A percentile compares a stretch with the other conserved stretches of the same genome.
phyloP scores from a whole-genome alignment of 2,888 invertebrate genomes.

The Eupithecia insigniata region DNA sequence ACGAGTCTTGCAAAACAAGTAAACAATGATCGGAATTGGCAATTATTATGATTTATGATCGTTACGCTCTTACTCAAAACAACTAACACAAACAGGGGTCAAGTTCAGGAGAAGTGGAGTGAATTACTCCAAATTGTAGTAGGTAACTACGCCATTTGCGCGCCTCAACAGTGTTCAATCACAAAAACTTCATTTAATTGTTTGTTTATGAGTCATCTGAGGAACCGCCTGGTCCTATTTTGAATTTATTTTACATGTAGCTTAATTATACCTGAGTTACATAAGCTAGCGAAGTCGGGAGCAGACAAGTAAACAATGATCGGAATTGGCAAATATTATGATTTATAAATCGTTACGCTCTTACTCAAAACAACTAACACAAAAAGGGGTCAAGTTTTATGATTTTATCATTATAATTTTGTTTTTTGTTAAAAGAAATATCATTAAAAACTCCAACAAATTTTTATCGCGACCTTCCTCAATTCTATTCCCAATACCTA shows the following conservation, averaged over 20 bases:
- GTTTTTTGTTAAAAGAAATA: background rate
- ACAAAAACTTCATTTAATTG: background rate
- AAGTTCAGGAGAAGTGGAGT: slow-evolving; percentile 16
- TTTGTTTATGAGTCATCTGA: background rate
- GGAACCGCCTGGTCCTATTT: background rate
- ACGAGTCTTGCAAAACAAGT: slow-evolving; percentile 60
- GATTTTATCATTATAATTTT: background rate
- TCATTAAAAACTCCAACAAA: background rate
- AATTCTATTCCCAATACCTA: slow-evolving; percentile 4
- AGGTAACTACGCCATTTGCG: too few species aligned
- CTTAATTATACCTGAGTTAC: background rate
- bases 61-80: slow-evolving; percentile 15
- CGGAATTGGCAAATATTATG: slow-evolving; percentile 32
- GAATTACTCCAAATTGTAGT: slow-evolving; percentile 3
- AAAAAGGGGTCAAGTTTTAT: slow-evolving; percentile 7
- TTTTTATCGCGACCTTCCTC: slow-evolving; percentile 15
- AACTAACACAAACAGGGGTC: slow-evolving; percentile 2
- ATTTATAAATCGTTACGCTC: slow-evolving; percentile 21
- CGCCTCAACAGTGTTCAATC: background rate
- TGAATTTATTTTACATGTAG: background rate
- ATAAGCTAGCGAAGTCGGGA: too few species aligned
- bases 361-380: slow-evolving; percentile 3
- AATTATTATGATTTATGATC: slow-evolving; percentile 29
- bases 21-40: slow-evolving; percentile 32
- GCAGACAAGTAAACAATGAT: slow-evolving; percentile 46